phyloP scores from a whole-genome alignment of 1,140 invertebrate species.

The Drosophila fuyamai region DNA sequence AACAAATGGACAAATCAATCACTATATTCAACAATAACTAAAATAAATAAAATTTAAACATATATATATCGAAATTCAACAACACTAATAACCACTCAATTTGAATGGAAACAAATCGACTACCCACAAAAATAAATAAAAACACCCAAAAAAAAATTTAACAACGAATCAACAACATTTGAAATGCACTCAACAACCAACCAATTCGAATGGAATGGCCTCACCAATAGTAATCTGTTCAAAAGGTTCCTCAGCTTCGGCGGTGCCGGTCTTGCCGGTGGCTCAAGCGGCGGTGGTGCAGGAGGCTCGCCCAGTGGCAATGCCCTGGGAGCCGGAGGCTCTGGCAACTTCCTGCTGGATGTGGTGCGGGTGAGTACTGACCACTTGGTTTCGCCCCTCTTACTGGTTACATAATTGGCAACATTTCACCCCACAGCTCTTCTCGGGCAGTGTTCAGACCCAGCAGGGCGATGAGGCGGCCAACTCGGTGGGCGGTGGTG shows the following conservation, averaged over 20 bases:
- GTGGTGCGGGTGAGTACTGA: slow-evolving; percentile 90
- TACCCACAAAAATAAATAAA: not conserved
- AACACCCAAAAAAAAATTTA: slow-evolving; percentile 14
- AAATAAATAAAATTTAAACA: no score
- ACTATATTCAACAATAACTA: slow-evolving; percentile 12
- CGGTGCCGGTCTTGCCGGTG: slow-evolving; percentile 86
- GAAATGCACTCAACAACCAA: slow-evolving; percentile 9
- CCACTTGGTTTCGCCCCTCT: no score
- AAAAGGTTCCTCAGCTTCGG: slow-evolving; percentile 90
- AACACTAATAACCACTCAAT: slow-evolving; percentile 1
- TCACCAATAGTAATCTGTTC: slow-evolving; percentile 76
- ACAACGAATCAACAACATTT: slow-evolving; percentile 24
- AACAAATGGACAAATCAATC: not conserved
- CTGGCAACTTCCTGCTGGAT: slow-evolving; percentile 94
- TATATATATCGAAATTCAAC: slow-evolving; percentile 11
- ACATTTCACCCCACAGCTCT: slow-evolving; percentile 85
- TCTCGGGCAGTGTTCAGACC: slow-evolving; percentile 88
- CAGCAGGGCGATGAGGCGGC: slow-evolving; percentile 87
- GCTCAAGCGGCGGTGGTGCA: slow-evolving; percentile 74
- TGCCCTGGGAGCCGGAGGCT: slow-evolving; percentile 88
- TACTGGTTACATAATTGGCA: not conserved
- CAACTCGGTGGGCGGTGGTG: slow-evolving; percentile 86
- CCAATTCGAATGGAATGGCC: slow-evolving; percentile 34
- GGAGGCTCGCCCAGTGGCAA: slow-evolving; percentile 69
- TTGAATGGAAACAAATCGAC: not conserved